Conservation (phyloP, 2,113 vertebrate species). For the Myodes glareolus region DNA sequence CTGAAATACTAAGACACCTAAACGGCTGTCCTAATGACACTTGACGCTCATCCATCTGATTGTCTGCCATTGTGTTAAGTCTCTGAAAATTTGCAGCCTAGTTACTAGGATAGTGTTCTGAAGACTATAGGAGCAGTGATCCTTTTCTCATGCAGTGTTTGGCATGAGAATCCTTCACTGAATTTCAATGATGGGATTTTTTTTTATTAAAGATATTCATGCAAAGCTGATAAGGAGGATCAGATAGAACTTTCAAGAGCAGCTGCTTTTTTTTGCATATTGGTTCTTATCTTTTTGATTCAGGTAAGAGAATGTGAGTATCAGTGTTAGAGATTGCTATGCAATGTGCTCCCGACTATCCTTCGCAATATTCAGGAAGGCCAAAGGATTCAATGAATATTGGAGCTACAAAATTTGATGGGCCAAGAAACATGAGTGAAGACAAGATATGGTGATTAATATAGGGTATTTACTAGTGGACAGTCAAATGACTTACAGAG, state of each 20-base stretch:
- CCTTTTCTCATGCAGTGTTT: conserved; percentile 44
- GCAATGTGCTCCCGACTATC: not conserved
- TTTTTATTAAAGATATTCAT: conserved; percentile 67
- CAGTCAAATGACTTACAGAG: not conserved
- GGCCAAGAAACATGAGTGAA: not conserved
- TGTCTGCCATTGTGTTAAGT: not conserved
- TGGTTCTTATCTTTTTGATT: not conserved
- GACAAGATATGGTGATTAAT: not conserved
- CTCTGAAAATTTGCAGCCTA: conserved; percentile 64
- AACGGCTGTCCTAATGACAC: conserved; percentile 20
- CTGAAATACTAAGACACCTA: not conserved
- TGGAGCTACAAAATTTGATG: not conserved
- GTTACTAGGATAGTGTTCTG: conserved; percentile 2
- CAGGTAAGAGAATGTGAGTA: not conserved
- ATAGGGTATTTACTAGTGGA: not conserved
- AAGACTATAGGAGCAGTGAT: not conserved
- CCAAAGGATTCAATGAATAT: not conserved
- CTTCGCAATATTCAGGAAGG: conserved; percentile 25
- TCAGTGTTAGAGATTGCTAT: not conserved
- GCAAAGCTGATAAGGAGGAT: not conserved
- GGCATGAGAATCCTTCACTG: conserved; percentile 40
- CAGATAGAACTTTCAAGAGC: not conserved
- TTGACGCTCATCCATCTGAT: conserved; percentile 46
- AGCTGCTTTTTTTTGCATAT: not conserved
- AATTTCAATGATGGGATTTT: conserved; percentile 63